phyloP scores from a whole-genome alignment of 2,888 invertebrate genomes.

The Lepidonotus clava region DNA sequence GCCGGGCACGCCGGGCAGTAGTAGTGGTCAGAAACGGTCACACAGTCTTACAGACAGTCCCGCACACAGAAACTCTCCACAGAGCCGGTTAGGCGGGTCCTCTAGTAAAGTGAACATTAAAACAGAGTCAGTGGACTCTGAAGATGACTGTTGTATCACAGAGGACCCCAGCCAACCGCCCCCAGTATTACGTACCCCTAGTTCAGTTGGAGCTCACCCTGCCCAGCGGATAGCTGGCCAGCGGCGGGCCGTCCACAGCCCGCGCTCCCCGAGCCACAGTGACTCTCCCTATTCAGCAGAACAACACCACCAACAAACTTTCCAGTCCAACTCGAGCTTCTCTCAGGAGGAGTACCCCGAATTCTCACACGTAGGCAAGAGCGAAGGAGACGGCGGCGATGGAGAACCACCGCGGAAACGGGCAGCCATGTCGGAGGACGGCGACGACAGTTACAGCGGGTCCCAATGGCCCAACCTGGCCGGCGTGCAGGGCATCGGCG shows the following conservation, averaged over 20 bases:
- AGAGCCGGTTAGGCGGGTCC: not conserved
- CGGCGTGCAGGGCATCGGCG: slow-evolving; percentile 24
- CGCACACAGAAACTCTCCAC: slow-evolving; percentile 8
- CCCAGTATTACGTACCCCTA: not conserved
- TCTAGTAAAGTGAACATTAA: slow-evolving; percentile 35
- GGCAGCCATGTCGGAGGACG: slow-evolving; percentile 6
- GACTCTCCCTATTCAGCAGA: not conserved
- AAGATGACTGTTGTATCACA: slow-evolving; percentile 36
- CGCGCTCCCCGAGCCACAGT: slow-evolving; percentile 4
- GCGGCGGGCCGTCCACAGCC: not conserved
- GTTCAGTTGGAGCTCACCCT: slow-evolving; percentile 19
- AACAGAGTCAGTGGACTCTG: slow-evolving; percentile 32
- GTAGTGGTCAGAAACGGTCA: not conserved
- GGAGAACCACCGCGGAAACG: slow-evolving; percentile 46
- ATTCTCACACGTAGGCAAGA: slow-evolving; percentile 23
- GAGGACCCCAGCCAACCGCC: not conserved
- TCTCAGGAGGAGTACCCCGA: slow-evolving; percentile 13
- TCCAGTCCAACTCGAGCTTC: slow-evolving; percentile 17
- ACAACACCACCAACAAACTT: not conserved
- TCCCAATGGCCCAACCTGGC: slow-evolving; percentile 45
- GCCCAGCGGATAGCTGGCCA: slow-evolving; percentile 37
- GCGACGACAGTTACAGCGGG: slow-evolving; percentile 11
- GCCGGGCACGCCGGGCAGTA: not conserved
- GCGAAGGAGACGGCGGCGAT: not conserved
- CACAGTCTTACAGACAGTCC: slow-evolving; percentile 7